A percentile compares a stretch with the other conserved stretches of the same genome.
Evolutionary conservation across 1,140 invertebrate species (phyloP).

Genomic region (Agrilus planipennis): DNA sequence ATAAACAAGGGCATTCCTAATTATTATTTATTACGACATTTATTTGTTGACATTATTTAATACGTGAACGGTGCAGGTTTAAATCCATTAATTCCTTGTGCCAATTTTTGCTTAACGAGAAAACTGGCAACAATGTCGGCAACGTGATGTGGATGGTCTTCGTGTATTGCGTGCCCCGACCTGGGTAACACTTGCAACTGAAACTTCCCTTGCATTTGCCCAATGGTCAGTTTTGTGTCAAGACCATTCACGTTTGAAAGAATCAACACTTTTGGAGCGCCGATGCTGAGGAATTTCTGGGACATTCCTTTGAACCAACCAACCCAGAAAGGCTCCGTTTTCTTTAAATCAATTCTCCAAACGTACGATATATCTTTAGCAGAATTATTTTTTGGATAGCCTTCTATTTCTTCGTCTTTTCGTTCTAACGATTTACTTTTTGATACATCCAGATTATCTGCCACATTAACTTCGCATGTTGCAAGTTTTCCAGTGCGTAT

Average conservation of each 20-base stretch:
- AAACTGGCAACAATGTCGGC: slow-evolving; percentile 81
- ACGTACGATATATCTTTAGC: no score
- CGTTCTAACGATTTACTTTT: neutral
- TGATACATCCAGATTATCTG: neutral
- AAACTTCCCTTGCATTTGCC: slow-evolving; percentile 98
- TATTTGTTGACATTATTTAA: no score
- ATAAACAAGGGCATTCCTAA: no score
- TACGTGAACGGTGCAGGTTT: slow-evolving; percentile 35
- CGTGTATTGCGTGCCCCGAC: slow-evolving; percentile 95
- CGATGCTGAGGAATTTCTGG: slow-evolving; percentile 54
- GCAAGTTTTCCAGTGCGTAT: slow-evolving; percentile 43
- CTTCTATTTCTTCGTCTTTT: no score
- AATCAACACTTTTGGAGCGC: slow-evolving; percentile 76
- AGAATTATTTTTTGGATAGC: no score
- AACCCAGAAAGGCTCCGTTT: slow-evolving; percentile 82
- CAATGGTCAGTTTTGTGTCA: slow-evolving; percentile 89
- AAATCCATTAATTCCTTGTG: slow-evolving; percentile 56
- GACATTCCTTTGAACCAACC: slow-evolving; percentile 96
- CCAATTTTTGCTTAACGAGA: slow-evolving; percentile 75
- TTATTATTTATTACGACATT: no score
- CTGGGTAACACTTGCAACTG: slow-evolving; percentile 93
- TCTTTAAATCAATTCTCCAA: slow-evolving; percentile 85
- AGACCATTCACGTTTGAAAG: slow-evolving; percentile 89
- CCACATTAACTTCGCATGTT: slow-evolving; percentile 26
- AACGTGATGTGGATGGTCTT: slow-evolving; percentile 91